Evolutionary conservation across 2,113 vertebrate genomes (phyloP).

Genomic region (Percina caprodes): DNA sequence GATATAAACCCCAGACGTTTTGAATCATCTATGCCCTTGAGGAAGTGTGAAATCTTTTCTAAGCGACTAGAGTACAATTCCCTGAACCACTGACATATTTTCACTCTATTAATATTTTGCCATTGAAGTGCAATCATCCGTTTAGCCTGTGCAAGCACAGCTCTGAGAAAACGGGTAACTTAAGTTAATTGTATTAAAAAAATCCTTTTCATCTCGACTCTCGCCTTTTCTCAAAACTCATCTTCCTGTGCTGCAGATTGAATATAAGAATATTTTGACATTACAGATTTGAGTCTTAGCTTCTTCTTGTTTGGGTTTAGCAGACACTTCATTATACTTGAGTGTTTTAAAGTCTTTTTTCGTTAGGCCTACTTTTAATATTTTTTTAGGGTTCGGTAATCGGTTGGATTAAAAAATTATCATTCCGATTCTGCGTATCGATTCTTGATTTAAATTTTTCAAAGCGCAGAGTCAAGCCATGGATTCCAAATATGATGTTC

Average conservation of each 20-base stretch:
- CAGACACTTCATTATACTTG: conserved; percentile 27
- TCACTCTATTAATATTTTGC: conserved; percentile 71
- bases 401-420: no score
- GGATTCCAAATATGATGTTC: no score
- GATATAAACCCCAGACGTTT: conserved; percentile 32
- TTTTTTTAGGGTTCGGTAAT: no score
- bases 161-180: conserved; percentile 54
- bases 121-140: conserved; percentile 62
- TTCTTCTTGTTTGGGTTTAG: conserved; percentile 11
- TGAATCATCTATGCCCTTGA: conserved; percentile 48
- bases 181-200: conserved; percentile 67
- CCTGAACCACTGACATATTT: conserved; percentile 67
- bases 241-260: conserved; percentile 26
- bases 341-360: neutral
- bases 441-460: no score
- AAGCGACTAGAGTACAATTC: conserved; percentile 58
- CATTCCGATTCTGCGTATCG: no score
- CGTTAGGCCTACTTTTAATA: no score
- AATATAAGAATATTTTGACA: conserved; percentile 50
- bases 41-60: conserved; percentile 53
- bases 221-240: conserved; percentile 56
- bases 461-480: no score
- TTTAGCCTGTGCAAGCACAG: conserved; percentile 50
- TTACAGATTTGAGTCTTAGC: conserved; percentile 39
- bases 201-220: conserved; percentile 61